Evolutionary conservation across 2,113 vertebrate species (phyloP).

Genomic region (Macquaria australasica): DNA sequence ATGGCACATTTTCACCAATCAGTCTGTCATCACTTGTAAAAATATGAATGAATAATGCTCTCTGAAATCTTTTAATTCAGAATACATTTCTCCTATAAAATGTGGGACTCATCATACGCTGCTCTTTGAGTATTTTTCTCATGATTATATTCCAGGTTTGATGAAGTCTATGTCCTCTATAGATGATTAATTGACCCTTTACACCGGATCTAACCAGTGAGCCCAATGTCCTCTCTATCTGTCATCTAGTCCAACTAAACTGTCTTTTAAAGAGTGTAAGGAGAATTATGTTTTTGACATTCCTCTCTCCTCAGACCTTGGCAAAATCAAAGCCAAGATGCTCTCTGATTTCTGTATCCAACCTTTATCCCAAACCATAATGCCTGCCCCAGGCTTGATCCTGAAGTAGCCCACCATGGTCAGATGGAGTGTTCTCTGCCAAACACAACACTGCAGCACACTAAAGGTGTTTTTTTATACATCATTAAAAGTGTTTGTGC

Average conservation of each 20-base stretch:
- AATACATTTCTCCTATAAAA: constrained; percentile 30
- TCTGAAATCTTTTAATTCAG: constrained; percentile 38
- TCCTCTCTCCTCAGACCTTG: constrained; percentile 13
- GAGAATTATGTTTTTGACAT: constrained; percentile 20
- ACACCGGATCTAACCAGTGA: constrained; percentile 8
- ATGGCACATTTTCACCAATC: constrained; percentile 56
- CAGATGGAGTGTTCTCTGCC: constrained; percentile 2
- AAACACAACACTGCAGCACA: constrained; percentile 33
- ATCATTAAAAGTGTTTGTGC: constrained; percentile 11
- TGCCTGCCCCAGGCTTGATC: constrained; percentile 15
- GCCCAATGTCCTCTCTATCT: constrained; percentile 6
- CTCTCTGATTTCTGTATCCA: constrained; percentile 31
- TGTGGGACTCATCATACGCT: constrained; percentile 9
- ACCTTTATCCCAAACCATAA: constrained; percentile 43
- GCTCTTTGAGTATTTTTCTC: constrained; percentile 15
- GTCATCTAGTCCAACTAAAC: constrained; percentile 15
- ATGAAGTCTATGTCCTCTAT: background rate
- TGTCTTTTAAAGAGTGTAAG: constrained; percentile 12
- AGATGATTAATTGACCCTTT: constrained; percentile 11
- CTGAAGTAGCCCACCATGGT: constrained; percentile 10
- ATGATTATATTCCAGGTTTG: constrained; percentile 20
- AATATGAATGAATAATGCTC: constrained; percentile 42
- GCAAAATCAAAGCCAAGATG: constrained; percentile 16
- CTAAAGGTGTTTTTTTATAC: constrained; percentile 13
- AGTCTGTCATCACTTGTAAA: constrained; percentile 62